Evolutionary conservation across 2,113 vertebrate species (phyloP).

Genomic region (Malurus melanocephalus): DNA sequence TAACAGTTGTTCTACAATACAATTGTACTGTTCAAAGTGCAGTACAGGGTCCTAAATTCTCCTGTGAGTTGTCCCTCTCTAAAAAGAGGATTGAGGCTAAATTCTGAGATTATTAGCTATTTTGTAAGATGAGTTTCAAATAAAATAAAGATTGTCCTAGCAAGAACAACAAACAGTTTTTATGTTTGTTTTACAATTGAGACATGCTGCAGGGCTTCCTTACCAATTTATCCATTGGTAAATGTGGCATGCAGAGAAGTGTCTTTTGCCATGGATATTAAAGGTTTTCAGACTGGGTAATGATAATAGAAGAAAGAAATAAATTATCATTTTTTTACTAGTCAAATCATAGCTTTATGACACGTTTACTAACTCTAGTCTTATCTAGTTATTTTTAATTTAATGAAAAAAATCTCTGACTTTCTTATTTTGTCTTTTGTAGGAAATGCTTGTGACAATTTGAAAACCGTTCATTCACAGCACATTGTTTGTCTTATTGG

Average conservation of each 20-base stretch:
- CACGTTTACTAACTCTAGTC: background rate
- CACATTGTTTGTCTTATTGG: background rate
- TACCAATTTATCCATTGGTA: background rate
- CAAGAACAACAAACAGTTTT: background rate
- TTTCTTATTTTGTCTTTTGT: background rate
- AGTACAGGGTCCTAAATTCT: background rate
- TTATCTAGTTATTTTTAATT: background rate
- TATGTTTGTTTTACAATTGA: background rate
- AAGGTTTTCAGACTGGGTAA: background rate
- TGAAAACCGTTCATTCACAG: background rate
- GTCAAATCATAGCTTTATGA: background rate
- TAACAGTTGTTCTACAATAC: slow-evolving; percentile 26
- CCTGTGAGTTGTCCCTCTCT: background rate
- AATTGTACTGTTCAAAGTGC: background rate
- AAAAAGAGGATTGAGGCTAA: background rate
- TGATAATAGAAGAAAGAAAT: background rate
- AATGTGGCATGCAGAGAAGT: background rate
- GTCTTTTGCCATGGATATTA: background rate
- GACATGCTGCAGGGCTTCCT: background rate
- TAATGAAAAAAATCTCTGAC: background rate
- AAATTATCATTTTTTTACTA: background rate
- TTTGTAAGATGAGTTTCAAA: background rate
- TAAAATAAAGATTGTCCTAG: background rate
- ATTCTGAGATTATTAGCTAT: background rate
- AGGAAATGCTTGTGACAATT: background rate